Evolutionary conservation across 1,140 invertebrate genomes (phyloP), one percentile per base, ranked within the genome.

Genomic region (Drosophila tsacasi): DNA sequence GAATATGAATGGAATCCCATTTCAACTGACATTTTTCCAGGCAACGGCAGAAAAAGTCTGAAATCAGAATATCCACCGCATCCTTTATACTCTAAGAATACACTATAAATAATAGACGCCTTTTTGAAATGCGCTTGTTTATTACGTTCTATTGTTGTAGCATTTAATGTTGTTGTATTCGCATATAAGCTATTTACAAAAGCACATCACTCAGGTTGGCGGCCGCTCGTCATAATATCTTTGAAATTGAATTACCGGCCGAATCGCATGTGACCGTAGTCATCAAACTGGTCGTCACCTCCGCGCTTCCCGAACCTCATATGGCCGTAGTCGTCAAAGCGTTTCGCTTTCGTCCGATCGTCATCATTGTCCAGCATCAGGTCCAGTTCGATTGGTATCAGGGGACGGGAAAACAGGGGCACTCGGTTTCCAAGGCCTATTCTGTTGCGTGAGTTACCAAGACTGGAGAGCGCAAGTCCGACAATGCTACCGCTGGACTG

Each of bases 211-310:
- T 39, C 54, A 39, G 35, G 35, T 39, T n/a, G 54, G 9, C 35
- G 54, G 9, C 35, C 35, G 21, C 32, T 23, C 5, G 54, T 57
- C 21, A 35, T 12, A 5, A 44, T 25, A 25, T 25, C 8, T 21
- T 12, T 35, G 27, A 30, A 10, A 10, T 19, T 9, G 4, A 68
- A 52, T 72, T 74, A 74, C 54, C 72, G 47, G 6, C 95, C 95
- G 69, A 95, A 95, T 79, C 95, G 91, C 94, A 95, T 94, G 78
- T 95, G 95, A 5, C 95, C 95, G 64, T 95, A 95, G 75, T 95
- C 95, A 76, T 95, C 94, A 64, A 94, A 95, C 37, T 94, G 82
- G 78, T 94, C 92, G 57, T 93, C 91, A 1, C 81, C 83, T 12
- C 92, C 91, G n/a, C 94, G 91, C 85, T 95, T 94, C 2, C 95